Percentiles rank a stretch among this genome's conserved stretches.
Evolutionary conservation across 2,113 vertebrate genomes (phyloP).

Genomic region (Ptilorrhoa leucosticta): DNA sequence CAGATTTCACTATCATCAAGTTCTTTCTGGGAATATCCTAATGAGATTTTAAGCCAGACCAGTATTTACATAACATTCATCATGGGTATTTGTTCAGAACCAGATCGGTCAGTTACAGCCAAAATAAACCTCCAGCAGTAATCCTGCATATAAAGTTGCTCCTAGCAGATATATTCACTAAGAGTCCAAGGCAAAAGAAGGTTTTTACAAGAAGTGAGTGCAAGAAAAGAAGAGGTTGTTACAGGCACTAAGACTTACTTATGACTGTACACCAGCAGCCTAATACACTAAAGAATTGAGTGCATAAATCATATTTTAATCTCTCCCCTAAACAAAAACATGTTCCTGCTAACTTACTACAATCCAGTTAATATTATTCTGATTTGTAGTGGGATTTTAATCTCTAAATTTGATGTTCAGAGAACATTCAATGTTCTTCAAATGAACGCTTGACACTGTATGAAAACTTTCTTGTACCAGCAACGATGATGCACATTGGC

Average conservation of each 20-base stretch:
- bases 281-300: neutral
- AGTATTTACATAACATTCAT: conserved; percentile 26
- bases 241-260: neutral
- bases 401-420: neutral
- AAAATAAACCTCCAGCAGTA: conserved; percentile 36
- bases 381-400: neutral
- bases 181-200: neutral
- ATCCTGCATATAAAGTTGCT: neutral
- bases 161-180: neutral
- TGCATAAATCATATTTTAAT: neutral
- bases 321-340: neutral
- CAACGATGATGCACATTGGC: neutral
- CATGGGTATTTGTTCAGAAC: conserved; percentile 1
- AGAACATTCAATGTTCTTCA: neutral
- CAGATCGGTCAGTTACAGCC: neutral
- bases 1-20: neutral
- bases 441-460: neutral
- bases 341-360: neutral
- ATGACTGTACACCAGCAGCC: neutral
- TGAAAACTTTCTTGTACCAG: neutral
- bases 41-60: neutral
- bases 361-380: neutral
- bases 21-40: conserved; percentile 40
- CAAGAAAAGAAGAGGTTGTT: neutral
- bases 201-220: neutral